These are phyloP conservation scores for Centropus bengalensis DNA, from an alignment of 2,113 vertebrate genomes.

Conservation along the genomic window DNA sequence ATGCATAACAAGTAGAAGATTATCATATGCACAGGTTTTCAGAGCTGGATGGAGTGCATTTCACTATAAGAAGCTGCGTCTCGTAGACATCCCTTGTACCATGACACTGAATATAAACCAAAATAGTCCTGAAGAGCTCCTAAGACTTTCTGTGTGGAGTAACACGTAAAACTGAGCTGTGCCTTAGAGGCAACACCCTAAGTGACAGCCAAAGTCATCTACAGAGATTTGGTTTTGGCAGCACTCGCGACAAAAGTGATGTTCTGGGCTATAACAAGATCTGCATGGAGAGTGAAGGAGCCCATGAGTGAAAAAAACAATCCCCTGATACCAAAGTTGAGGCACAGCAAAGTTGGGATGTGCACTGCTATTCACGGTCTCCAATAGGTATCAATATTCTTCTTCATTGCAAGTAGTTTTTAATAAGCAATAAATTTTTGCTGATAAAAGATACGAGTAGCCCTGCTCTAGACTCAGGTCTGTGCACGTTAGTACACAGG, in stretches of 20 bases:
- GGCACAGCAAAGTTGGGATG: background rate
- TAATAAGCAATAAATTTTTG: background rate
- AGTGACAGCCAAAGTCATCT: background rate
- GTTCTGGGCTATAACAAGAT: background rate
- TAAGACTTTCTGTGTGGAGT: background rate
- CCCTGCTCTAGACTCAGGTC: background rate
- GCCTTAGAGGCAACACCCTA: background rate
- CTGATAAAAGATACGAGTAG: background rate
- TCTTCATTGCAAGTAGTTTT: background rate
- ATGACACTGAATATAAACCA: background rate
- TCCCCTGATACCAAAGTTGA: background rate
- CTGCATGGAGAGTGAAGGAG: background rate
- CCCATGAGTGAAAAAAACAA: background rate
- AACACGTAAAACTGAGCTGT: background rate
- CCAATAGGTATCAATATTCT: background rate
- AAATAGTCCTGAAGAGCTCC: background rate
- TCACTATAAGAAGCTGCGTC: background rate
- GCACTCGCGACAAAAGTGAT: background rate
- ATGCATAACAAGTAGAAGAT: background rate
- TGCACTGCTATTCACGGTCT: background rate
- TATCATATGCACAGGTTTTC: background rate
- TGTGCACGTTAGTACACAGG: background rate
- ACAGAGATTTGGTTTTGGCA: background rate
- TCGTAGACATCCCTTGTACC: background rate
- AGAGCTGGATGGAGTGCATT: background rate